Percentiles rank a stretch among this genome's conserved stretches.
Evolutionary conservation across 2,888 invertebrate species (phyloP).

Genomic region (Smittia aterrima): DNA sequence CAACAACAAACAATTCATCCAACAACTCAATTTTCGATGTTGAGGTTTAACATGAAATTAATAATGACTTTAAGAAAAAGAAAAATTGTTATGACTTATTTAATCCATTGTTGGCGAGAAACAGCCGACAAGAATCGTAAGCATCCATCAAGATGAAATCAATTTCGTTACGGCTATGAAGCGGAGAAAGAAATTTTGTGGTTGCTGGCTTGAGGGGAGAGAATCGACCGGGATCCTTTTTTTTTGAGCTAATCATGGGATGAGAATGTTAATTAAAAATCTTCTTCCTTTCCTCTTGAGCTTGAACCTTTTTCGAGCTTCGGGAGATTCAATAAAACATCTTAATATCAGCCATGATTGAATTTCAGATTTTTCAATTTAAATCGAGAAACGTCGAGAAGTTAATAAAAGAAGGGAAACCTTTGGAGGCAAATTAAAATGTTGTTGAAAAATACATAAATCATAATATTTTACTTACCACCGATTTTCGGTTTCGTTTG

Average conservation of each 20-base stretch:
- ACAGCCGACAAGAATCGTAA: conserved; percentile 17
- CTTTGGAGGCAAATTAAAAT: background rate
- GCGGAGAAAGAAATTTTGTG: background rate
- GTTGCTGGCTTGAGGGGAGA: background rate
- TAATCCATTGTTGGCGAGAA: conserved; percentile 29
- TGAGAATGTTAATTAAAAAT: conserved; percentile 7
- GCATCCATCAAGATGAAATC: background rate
- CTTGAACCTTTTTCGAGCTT: no score
- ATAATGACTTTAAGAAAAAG: conserved; percentile 31
- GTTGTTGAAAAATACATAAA: conserved; percentile 34
- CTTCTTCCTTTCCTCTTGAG: background rate
- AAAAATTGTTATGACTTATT: conserved; percentile 41
- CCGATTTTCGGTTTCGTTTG: conserved; percentile 13
- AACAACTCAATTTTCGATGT: conserved; percentile 37
- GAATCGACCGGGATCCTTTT: background rate
- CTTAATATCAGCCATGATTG: conserved; percentile 36
- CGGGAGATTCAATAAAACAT: conserved; percentile 31
- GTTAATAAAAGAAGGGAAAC: background rate
- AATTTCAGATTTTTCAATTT: conserved; percentile 5
- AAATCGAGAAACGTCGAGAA: conserved; percentile 3
- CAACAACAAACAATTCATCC: conserved; percentile 25
- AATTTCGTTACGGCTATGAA: background rate
- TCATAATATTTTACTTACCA: conserved; percentile 30
- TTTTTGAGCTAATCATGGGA: background rate
- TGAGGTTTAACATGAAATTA: conserved; percentile 38